Evolutionary conservation across 1,140 invertebrate species (phyloP), one percentile per base, ranked within the genome.

Genomic region (Eulimnadia texana): DNA sequence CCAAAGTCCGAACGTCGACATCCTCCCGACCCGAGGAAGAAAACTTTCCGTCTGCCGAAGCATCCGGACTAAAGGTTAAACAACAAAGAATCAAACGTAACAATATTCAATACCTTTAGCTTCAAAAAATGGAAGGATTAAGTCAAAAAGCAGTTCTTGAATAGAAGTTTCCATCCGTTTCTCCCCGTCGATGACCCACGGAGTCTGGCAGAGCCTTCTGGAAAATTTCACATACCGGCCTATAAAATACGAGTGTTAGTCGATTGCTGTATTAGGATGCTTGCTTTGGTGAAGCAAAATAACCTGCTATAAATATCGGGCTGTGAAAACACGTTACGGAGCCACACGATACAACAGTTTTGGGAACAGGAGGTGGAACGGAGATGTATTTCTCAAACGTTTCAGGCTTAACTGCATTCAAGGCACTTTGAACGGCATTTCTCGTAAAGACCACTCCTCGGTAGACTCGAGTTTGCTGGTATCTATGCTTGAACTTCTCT

Each of bases 21-120:
- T 98, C 94, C 76, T 98, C 94, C 58, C 94, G 76, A 0, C 94
- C 94, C 61, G 92, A 94, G 3, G 93, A 82, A 66, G 88, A 84
- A 69, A 80, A 83, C 72, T 86, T 81, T 67, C 71, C 67, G 70
- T 76, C 19, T 25, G 10, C 10, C 20, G 2, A 19, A 19, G 55
- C 10, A 23, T 9, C 50, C 52, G 10, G 53, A 10, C 22, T 23
- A 10, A 55, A n/a, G n/a, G 16, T 19, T 20, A n/a, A 6, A 9
- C 16, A 13, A 56, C 54, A 58, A 58, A 57, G 16, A n/a, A 28
- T 29, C 53, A 63, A 58, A 33, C 50, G 52, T 60, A 42, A 33
- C 19, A 28, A 10, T 61, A 16, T 20, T 56, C 67, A 70, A 69
- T 72, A 79, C 77, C 72, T 67, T 80, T 76, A 55, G 77, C 73